Evolutionary conservation across 2,113 vertebrate genomes (phyloP), one percentile per base, ranked within the genome.

Genomic region (Seriola aureovittata): DNA sequence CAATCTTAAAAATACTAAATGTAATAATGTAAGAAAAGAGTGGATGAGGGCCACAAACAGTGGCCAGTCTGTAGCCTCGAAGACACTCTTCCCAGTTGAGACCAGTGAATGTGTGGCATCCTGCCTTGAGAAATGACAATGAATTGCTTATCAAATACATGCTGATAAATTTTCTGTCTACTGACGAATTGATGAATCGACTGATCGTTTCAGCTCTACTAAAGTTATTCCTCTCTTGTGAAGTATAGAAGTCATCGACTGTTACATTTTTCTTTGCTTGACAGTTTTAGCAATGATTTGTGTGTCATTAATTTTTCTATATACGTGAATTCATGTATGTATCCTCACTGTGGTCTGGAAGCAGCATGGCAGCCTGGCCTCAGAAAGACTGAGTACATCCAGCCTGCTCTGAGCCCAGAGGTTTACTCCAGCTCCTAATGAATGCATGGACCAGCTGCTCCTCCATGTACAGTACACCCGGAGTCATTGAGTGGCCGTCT

Each of bases 341-440:
- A 32, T 46, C 32, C 58, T 82, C 72, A n/a, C 17, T 80, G 50
- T 59, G 75, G 78, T 63, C 58, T 90, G 70, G 69, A 66, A 63
- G 71, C 80, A 44, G 65, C 59, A 62, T 68, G 40, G 46, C 40
- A 9, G 52, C 21, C 58, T 69, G 25, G 42, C 62, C 48, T 73
- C 88, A 72, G 80, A 85, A 85, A 88, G 58, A 72, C 46, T 36
- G 52, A 90, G 77, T 80, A 19, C 74, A 82, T 90, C 85, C 87
- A 89, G 68, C 62, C 19, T 57, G 40, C 32, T 79, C 63, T 68
- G 78, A 68, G 72, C 42, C 58, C 75, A 64, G 67, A 81, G 82
- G 75, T 87, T 85, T 73, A 87, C 52, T 81, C 86, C 78, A 79
- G 74, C 67, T 74, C 25, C 75, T 80, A 85, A 81, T 82, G 50